phyloP scores from a whole-genome alignment of 2,113 vertebrate genomes.

The Athene cunicularia region DNA sequence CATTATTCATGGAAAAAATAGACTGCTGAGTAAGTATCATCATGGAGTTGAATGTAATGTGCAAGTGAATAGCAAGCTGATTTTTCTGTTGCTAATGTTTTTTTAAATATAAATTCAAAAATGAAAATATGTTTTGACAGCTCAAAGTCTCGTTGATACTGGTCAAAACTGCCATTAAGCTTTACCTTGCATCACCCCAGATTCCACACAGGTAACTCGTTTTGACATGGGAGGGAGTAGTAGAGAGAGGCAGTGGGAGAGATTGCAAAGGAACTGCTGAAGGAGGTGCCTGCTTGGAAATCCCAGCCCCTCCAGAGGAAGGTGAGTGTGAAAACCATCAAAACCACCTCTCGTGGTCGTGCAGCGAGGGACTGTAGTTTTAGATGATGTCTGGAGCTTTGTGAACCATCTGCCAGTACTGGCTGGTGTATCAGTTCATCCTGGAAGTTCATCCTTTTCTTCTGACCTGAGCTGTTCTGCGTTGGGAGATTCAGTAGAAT shows the following conservation, averaged over 20 bases:
- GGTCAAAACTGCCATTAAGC: background rate
- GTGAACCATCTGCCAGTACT: background rate
- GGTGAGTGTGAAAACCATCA: background rate
- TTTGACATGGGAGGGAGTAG: background rate
- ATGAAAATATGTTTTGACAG: background rate
- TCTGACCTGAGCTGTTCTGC: background rate
- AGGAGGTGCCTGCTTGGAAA: background rate
- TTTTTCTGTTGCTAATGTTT: background rate
- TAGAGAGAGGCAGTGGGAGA: background rate
- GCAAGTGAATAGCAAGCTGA: background rate
- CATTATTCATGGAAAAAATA: background rate
- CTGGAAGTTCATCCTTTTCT: background rate
- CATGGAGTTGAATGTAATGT: background rate
- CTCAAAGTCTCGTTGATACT: background rate
- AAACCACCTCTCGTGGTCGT: background rate
- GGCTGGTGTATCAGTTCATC: background rate
- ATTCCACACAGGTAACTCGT: background rate
- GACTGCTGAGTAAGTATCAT: constrained; percentile 5
- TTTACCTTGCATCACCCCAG: background rate
- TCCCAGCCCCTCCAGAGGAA: background rate
- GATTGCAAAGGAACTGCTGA: background rate
- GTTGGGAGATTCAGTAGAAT: background rate
- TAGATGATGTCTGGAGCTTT: background rate
- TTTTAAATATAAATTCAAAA: background rate
- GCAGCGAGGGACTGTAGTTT: background rate